Evolutionary conservation across 2,888 invertebrate species (phyloP).

Genomic region (Encarsia formosa): DNA sequence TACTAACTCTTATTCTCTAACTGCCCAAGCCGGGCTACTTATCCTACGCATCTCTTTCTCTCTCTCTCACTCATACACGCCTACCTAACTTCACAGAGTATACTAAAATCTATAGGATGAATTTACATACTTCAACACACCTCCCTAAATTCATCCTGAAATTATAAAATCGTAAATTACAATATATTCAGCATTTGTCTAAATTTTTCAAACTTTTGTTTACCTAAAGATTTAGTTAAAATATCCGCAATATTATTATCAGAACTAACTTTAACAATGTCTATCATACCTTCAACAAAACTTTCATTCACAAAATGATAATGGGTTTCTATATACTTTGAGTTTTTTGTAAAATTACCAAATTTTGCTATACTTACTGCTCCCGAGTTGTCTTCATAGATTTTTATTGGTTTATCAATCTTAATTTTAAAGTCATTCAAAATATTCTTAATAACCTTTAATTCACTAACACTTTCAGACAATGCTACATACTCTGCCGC

Average conservation of each 20-base stretch:
- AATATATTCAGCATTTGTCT: slow-evolving; percentile 1
- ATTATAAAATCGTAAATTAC: neutral
- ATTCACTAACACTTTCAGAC: slow-evolving; percentile 23
- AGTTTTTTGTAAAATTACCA: slow-evolving; percentile 23
- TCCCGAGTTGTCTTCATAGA: slow-evolving; percentile 24
- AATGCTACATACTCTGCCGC: slow-evolving; percentile 29
- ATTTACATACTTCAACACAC: slow-evolving; percentile 2
- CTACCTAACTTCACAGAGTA: too few relatives aligned
- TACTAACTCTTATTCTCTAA: too few relatives aligned
- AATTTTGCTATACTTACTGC: slow-evolving; percentile 22
- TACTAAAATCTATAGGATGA: too few relatives aligned
- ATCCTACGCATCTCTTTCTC: too few relatives aligned
- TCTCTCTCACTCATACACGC: too few relatives aligned
- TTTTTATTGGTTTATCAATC: slow-evolving; percentile 11
- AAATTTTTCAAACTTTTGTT: neutral
- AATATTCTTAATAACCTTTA: slow-evolving; percentile 14
- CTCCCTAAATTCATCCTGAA: neutral
- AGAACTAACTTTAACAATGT: slow-evolving; percentile 5
- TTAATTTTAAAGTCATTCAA: slow-evolving; percentile 10
- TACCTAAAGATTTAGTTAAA: slow-evolving; percentile 4
- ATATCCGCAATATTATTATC: slow-evolving; percentile 9
- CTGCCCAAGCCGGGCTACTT: too few relatives aligned
- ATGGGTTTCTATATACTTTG: slow-evolving; percentile 15
- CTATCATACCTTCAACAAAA: too few relatives aligned
- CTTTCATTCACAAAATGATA: too few relatives aligned